Conservation (phyloP, 2,797 vertebrate species). For the Enteromius paludinosus region DNA sequence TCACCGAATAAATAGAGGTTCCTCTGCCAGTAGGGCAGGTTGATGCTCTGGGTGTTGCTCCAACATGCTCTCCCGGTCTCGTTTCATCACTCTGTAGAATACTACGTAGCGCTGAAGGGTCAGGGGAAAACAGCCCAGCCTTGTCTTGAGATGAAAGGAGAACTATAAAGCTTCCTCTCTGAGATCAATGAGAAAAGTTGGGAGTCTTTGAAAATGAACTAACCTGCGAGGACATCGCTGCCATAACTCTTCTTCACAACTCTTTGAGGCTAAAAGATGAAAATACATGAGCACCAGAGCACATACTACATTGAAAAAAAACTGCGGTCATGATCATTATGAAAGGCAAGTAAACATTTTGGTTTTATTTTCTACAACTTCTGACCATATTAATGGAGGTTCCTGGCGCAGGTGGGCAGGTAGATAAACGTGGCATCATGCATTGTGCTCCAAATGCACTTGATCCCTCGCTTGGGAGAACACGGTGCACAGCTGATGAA, state of each 20-base stretch:
- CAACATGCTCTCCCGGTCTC: slow-evolving; percentile 50
- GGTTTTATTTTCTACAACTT: slow-evolving; percentile 10
- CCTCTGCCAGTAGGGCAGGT: slow-evolving; percentile 67
- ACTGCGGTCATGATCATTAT: not conserved
- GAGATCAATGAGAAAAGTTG: not conserved
- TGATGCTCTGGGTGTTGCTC: slow-evolving; percentile 62
- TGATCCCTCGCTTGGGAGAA: slow-evolving; percentile 65
- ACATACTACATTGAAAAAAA: slow-evolving; percentile 2
- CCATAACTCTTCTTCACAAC: slow-evolving; percentile 71
- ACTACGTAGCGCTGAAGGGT: slow-evolving; percentile 65
- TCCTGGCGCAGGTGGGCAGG: slow-evolving; percentile 56
- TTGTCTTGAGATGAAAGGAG: slow-evolving; percentile 44
- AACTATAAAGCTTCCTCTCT: not conserved
- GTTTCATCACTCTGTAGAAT: slow-evolving; percentile 74
- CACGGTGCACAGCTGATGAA: slow-evolving; percentile 62
- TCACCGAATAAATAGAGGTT: slow-evolving; percentile 74
- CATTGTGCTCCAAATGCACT: slow-evolving; percentile 25
- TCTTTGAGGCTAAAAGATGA: slow-evolving; percentile 70
- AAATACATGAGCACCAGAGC: slow-evolving; percentile 3
- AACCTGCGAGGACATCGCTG: slow-evolving; percentile 64
- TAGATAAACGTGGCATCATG: slow-evolving; percentile 52
- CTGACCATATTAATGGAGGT: slow-evolving; percentile 67
- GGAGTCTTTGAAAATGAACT: not conserved
- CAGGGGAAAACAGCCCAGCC: slow-evolving; percentile 67
- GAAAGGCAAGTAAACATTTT: not conserved